phyloP scores from a whole-genome alignment of 2,113 vertebrate species.

The Psettodes erumei region DNA sequence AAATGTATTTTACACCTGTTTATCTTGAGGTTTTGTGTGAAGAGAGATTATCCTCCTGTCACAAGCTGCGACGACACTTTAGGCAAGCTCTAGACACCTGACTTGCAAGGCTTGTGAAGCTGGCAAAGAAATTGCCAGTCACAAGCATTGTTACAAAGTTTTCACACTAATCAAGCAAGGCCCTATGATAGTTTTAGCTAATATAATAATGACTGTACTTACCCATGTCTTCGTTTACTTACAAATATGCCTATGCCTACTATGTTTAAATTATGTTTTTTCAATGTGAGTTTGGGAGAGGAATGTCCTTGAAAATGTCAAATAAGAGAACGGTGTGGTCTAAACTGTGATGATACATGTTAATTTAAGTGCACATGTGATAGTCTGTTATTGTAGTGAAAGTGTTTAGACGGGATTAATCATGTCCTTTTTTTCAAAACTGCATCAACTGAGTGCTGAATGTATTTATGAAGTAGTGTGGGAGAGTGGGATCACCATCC shows the following conservation, averaged over 20 bases:
- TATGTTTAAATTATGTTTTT: conserved; percentile 71
- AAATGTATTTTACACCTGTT: conserved; percentile 52
- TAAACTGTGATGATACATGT: conserved; percentile 72
- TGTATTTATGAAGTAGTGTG: conserved; percentile 72
- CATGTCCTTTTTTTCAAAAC: conserved; percentile 54
- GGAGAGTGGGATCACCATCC: conserved; percentile 35
- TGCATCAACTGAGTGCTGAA: conserved; percentile 70
- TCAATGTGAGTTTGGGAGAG: conserved; percentile 35
- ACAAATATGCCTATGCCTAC: conserved; percentile 61
- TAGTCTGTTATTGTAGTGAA: conserved; percentile 72
- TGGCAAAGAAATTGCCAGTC: conserved; percentile 13
- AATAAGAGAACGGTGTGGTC: conserved; percentile 28
- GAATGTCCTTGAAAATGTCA: conserved; percentile 31
- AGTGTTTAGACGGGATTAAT: conserved; percentile 60
- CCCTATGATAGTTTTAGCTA: conserved; percentile 57
- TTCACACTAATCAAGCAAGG: conserved; percentile 68
- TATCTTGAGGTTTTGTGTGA: conserved; percentile 51
- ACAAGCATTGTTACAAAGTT: conserved; percentile 41
- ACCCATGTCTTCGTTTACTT: conserved; percentile 49
- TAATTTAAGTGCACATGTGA: conserved; percentile 78
- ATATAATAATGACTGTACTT: conserved; percentile 48
- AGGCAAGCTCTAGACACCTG: conserved; percentile 33
- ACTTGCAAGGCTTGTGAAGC: conserved; percentile 28
- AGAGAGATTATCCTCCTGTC: conserved; percentile 71
- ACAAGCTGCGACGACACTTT: conserved; percentile 53